Base-by-base conservation (phyloP, 2,113 vertebrate species). In the Myiagra hebetior region DNA sequence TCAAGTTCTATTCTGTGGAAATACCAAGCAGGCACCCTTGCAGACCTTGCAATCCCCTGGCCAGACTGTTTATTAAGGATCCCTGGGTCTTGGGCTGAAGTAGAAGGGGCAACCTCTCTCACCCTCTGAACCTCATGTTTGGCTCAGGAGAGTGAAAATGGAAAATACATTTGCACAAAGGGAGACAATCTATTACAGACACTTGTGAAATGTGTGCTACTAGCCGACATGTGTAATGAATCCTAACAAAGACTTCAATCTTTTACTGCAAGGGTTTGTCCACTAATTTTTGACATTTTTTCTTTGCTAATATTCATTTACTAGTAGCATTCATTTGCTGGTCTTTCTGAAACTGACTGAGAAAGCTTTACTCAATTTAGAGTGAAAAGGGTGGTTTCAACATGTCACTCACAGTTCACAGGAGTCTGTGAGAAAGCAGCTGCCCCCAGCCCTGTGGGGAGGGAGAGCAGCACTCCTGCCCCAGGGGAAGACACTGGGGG, bases 151-250 rank as follows among this genome's bases (percentile, higher is more conserved):
- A 89, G 13, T 37, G 47, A 73, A 55, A 77, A 73, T 77, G 59
- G 81, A 87, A 92, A 96, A 88, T 67, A 22, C 31, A 47, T 80
- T 90, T 69, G 59, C 50, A 57, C 28, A 74, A 49, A 87, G 35
- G 50, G 37, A 74, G 33, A 56, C 57, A 77, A 6, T 65, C 59
- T 75, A 10, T 69, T 78, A 42, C 46, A 81, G 60, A 75, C 53
- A 41, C 33, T 82, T 68, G 50, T 67, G 69, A 93, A 94, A 86
- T 6, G 4, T 1, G 1, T 74, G 35, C 42, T 42, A 4, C 33
- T 77, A 35, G 22, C 37, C 46, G 31, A 13, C 33, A 8, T 13
- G 13, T 59, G 13, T 47, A 89, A 86, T 47, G 41, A 68, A 60
- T 46, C 56, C 55, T 67, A 67, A 55, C 28, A 69, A 85, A 89